phyloP scores from a whole-genome alignment of 2,888 invertebrate species.

The Lucinisca nassula region DNA sequence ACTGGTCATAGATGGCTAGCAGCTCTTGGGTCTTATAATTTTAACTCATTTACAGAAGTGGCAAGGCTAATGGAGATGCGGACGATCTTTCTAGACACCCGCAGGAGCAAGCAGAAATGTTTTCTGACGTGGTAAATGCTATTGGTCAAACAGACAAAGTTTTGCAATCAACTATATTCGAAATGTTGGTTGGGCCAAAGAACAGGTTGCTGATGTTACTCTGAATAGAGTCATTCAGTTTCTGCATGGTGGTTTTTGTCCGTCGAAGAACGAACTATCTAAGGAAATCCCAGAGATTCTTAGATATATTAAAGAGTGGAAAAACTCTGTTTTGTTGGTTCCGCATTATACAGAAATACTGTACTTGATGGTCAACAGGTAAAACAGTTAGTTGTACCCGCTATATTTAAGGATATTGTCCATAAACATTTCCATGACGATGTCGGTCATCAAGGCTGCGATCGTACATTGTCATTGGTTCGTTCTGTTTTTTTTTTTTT shows the following conservation, averaged over 20 bases:
- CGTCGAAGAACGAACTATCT: neutral
- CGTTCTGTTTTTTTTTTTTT: conserved; percentile 18
- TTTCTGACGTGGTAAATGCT: neutral
- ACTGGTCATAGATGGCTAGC: no score
- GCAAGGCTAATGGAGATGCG: no score
- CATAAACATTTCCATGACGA: conserved; percentile 13
- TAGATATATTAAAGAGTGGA: neutral
- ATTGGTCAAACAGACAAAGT: neutral
- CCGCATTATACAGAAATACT: neutral
- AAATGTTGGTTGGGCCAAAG: neutral
- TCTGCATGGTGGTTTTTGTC: neutral
- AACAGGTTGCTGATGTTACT: neutral
- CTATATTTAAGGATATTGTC: neutral
- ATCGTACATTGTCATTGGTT: neutral
- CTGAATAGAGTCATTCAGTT: neutral
- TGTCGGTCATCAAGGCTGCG: neutral
- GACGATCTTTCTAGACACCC: no score
- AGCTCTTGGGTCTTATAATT: no score
- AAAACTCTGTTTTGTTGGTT: neutral
- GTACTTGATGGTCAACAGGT: conserved; percentile 1
- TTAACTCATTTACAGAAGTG: no score
- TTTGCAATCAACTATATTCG: neutral
- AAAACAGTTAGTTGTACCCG: neutral
- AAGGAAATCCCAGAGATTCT: neutral
- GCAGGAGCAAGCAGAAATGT: no score